Conservation (phyloP, 2,113 vertebrate species). For the Callipepla squamata region DNA sequence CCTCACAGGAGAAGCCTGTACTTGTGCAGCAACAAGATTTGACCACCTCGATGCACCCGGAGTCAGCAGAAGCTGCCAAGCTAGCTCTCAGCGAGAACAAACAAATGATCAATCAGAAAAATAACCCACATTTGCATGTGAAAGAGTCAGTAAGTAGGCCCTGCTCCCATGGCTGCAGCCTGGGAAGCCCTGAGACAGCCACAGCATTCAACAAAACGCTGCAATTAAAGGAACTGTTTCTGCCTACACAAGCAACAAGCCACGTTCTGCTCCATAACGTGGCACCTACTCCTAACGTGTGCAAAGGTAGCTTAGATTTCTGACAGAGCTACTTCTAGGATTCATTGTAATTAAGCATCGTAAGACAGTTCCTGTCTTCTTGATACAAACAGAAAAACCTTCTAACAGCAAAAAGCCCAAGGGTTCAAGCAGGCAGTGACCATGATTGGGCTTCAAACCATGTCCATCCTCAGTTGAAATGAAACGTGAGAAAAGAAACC, state of each 20-base stretch:
- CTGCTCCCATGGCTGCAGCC: background rate
- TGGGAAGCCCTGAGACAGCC: background rate
- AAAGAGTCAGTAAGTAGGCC: background rate
- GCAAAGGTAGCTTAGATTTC: background rate
- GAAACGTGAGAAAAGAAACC: slow-evolving; percentile 60
- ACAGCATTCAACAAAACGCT: background rate
- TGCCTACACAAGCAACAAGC: background rate
- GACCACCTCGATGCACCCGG: background rate
- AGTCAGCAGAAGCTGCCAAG: background rate
- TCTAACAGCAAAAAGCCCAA: slow-evolving; percentile 59
- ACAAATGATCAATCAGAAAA: background rate
- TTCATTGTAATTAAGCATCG: background rate
- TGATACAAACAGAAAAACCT: slow-evolving; percentile 57
- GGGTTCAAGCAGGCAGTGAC: slow-evolving; percentile 63
- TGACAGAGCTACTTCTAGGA: slow-evolving; percentile 33
- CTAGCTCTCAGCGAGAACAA: background rate
- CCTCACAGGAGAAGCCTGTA: background rate
- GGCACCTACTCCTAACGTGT: background rate
- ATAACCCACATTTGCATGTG: background rate
- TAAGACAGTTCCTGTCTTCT: slow-evolving; percentile 62
- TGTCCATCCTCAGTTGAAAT: slow-evolving; percentile 68
- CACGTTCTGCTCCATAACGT: background rate
- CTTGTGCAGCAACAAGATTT: background rate
- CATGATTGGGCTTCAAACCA: slow-evolving; percentile 73
- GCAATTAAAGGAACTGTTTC: background rate